Base-by-base conservation (phyloP, 2,797 vertebrate species). In the Cirrhinus mrigala region DNA sequence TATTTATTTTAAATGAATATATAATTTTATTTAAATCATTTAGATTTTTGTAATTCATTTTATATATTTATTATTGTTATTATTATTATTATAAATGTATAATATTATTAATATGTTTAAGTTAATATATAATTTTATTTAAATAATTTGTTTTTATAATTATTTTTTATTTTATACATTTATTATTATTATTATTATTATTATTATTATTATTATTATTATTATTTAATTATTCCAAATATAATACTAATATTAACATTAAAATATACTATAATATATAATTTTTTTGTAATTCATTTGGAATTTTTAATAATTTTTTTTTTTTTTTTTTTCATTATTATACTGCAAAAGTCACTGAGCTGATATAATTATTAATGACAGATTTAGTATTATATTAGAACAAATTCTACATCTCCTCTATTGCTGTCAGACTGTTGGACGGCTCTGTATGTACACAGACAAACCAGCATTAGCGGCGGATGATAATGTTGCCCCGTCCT, bases 401-500 rank as follows among this genome's bases (percentile, higher is more conserved):
- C 1, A 52, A 52, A 52, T 52, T 15, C 50, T 20, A 8, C 0
- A 56, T 56, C 6, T 54, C 50, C 50, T 16, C 15, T 11, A 5
- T 60, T 60, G 58, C 58, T 66, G 62, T 66, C 16, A 37, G 15
- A 22, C 0, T 37, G 40, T 70, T 11, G 11, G n/a, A 62, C 4
- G 11, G 11, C n/a, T 6, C 22, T 11, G 79, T 33, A 56, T 24
- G 11, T 16, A 7, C 29, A 84, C 54, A 71, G 3, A 70, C 52
- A 22, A 22, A 62, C 7, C 24, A 73, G 6, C 40, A 40, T 62
- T 20, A 64, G 48, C 76, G 10, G 29, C 4, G 7, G 4, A 52
- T 79, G 69, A 9, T 70, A 37, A 74, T 24, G 14, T 33, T 79
- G 52, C 71, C 83, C 52, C 71, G 52, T 84, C 74, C 82, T 71